Evolutionary conservation across 2,797 vertebrate genomes (phyloP), one percentile per base, ranked within the genome.

Genomic region (Presbytis comata): DNA sequence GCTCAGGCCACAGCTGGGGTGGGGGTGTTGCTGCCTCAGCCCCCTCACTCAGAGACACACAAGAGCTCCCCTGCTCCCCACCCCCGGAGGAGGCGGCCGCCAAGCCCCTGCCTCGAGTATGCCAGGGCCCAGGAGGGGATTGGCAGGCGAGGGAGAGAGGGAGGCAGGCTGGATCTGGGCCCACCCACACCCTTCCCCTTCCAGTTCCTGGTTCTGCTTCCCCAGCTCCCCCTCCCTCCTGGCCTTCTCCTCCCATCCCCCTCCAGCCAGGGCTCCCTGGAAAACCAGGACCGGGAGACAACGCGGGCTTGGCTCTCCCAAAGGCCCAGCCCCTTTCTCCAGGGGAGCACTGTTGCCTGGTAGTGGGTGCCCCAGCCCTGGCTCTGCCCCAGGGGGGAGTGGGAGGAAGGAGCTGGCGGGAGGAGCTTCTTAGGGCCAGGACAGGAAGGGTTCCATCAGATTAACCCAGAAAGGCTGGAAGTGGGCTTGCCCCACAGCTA

Each of bases 131-230:
- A 33, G 94, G 97, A 96, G 97, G 97, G 92, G 95, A 90, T 87
- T 97, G 98, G 97, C 96, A 97, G 75, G 72, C 48, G 75, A 17
- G 59, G 93, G 90, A 88, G 90, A 95, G 97, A 44, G 78, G 97
- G 95, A 97, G 96, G 97, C 95, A 82, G 94, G 96, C 93, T 96
- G 97, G 97, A 97, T 90, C 76, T 6, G 75, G 95, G 97, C 97
- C 97, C 96, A 98, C 97, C 95, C 98, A 97, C 97, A 91, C 97
- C 98, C 98, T 97, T 98, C 98, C 97, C 95, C 93, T 96, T 95
- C 91, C 93, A 95, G 97, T 97, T 97, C 96, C 97, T 57, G 24
- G 92, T 84, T 97, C 85, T 17, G 96, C 93, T 90, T 87, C 95
- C 89, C 36, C 44, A 4, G 83, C 92, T 91, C 91, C 96, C 89